These are phyloP conservation scores for Byasa hedistus DNA, from an alignment of 2,888 invertebrate genomes.

Conservation along the genomic window DNA sequence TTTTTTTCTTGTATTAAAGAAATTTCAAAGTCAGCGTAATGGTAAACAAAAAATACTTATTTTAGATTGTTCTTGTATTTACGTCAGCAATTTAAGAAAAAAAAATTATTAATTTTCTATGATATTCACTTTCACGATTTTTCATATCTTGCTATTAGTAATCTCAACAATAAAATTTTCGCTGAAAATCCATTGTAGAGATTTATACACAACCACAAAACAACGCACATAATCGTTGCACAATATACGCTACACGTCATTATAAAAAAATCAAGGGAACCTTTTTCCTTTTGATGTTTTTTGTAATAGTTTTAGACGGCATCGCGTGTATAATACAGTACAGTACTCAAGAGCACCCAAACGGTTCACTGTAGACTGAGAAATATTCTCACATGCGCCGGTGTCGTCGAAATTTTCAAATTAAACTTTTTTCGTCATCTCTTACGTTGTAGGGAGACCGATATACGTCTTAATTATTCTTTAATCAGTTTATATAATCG, in stretches of 20 bases:
- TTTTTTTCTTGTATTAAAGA: no score
- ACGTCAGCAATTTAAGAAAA: no score
- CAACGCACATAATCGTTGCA: neutral
- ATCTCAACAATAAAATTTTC: neutral
- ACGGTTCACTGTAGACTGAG: conserved; percentile 20
- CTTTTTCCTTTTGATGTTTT: conserved; percentile 23
- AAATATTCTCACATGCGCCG: conserved; percentile 7
- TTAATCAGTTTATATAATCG: neutral
- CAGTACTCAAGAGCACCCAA: conserved; percentile 8
- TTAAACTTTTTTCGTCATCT: conserved; percentile 22
- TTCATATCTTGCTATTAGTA: neutral
- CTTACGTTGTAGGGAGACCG: conserved; percentile 12
- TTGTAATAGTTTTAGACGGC: conserved; percentile 13
- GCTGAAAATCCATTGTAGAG: neutral
- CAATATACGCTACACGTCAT: neutral
- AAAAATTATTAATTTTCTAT: no score
- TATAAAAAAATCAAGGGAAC: conserved; percentile 9
- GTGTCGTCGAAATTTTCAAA: conserved; percentile 11
- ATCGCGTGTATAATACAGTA: conserved; percentile 3
- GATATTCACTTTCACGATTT: neutral
- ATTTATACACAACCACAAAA: neutral
- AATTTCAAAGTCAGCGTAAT: no score
- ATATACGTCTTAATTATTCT: conserved; percentile 15
- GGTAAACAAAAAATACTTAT: no score
- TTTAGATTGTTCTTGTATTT: no score